phyloP scores from a whole-genome alignment of 2,888 invertebrate species.

The Ametastegia equiseti region DNA sequence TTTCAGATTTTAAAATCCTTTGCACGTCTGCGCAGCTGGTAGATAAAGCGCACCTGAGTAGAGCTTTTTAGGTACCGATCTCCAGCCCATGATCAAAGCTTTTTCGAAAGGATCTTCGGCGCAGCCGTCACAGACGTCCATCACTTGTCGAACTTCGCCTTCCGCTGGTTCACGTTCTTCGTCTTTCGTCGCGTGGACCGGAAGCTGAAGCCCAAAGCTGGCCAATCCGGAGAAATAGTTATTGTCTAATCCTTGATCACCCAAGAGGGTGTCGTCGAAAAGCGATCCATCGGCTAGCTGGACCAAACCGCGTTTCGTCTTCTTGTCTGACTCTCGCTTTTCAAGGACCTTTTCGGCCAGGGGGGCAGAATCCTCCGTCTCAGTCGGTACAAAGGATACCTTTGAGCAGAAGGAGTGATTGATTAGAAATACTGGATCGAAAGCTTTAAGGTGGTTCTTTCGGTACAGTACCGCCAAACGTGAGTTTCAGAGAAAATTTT shows the following conservation, averaged over 20 bases:
- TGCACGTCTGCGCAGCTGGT: slow-evolving; percentile 83
- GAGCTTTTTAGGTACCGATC: slow-evolving; percentile 84
- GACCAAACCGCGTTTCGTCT: slow-evolving; percentile 83
- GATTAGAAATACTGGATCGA: neutral
- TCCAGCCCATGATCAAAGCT: slow-evolving; percentile 88
- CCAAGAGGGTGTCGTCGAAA: slow-evolving; percentile 80
- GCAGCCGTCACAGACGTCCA: slow-evolving; percentile 88
- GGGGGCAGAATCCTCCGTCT: slow-evolving; percentile 9
- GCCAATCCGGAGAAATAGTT: slow-evolving; percentile 82
- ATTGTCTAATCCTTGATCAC: slow-evolving; percentile 75
- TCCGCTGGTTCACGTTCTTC: slow-evolving; percentile 90
- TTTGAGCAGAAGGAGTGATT: slow-evolving; percentile 45
- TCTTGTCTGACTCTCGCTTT: slow-evolving; percentile 74
- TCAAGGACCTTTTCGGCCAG: neutral
- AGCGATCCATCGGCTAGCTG: slow-evolving; percentile 83
- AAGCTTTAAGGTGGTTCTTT: too few species aligned
- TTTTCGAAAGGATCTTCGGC: slow-evolving; percentile 88
- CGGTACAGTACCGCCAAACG: too few species aligned
- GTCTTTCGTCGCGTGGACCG: slow-evolving; percentile 76
- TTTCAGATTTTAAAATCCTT: slow-evolving; percentile 77
- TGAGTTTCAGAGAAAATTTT: too few species aligned
- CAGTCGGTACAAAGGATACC: slow-evolving; percentile 59
- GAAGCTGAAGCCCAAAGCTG: slow-evolving; percentile 83
- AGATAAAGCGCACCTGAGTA: slow-evolving; percentile 85
- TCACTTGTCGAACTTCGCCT: slow-evolving; percentile 88